Percentiles rank a stretch among this genome's conserved stretches.
Conservation (phyloP, 2,797 vertebrate species). For the Thamnophis elegans region DNA sequence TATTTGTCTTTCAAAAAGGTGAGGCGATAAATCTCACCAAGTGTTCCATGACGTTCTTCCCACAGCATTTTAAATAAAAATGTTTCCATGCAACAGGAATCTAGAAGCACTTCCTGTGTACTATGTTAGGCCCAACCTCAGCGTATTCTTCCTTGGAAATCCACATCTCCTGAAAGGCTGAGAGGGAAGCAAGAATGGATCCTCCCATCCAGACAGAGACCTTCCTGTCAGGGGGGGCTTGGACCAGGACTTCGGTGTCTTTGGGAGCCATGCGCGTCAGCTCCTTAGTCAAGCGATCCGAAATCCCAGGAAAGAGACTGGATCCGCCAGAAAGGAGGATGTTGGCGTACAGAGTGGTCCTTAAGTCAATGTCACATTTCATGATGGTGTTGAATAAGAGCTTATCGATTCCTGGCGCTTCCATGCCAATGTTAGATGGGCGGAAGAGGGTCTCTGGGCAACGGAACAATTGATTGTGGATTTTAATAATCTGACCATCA, state of each 20-base stretch:
- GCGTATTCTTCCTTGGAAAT: constrained; percentile 54
- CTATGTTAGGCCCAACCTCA: constrained; percentile 54
- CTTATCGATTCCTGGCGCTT: constrained; percentile 55
- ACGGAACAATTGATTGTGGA: constrained; percentile 59
- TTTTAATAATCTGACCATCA: constrained; percentile 50
- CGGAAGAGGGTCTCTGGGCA: constrained; percentile 65
- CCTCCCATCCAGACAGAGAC: constrained; percentile 58
- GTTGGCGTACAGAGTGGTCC: constrained; percentile 54
- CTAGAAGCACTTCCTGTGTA: constrained; percentile 62
- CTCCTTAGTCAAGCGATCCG: constrained; percentile 57
- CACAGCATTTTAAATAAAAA: background rate
- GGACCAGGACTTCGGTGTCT: constrained; percentile 49
- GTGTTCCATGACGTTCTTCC: constrained; percentile 11
- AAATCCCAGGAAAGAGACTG: constrained; percentile 56
- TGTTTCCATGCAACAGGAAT: background rate
- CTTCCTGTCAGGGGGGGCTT: constrained; percentile 51
- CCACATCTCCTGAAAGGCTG: constrained; percentile 58
- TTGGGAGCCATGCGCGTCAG: constrained; percentile 40
- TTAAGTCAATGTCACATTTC: constrained; percentile 53
- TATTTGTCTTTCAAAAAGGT: constrained; percentile 26
- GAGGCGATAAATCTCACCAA: background rate
- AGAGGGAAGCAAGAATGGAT: constrained; percentile 61
- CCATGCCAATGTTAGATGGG: constrained; percentile 42
- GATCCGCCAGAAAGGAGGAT: constrained; percentile 64
- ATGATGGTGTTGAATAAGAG: constrained; percentile 58